Base-by-base conservation (phyloP, 2,888 invertebrate genomes). In the Disparrhopalites patrizii region DNA sequence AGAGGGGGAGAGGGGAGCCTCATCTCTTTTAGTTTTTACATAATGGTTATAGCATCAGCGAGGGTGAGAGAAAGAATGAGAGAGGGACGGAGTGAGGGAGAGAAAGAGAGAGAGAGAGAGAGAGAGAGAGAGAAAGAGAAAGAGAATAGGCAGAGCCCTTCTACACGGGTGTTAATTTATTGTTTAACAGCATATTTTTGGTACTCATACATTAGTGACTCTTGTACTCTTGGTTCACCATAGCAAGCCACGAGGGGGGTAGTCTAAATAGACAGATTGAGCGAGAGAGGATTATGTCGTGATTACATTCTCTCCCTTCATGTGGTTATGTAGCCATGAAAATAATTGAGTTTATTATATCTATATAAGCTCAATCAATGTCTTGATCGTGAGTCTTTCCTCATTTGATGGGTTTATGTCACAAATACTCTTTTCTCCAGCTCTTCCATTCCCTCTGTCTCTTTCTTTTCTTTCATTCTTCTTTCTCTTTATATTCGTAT, bases 181-280 rank as follows among this genome's bases (percentile, higher is more conserved):
- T 54, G 54, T 54, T 54, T 54, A 54, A 54, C 31, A 31, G 54
- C 31, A 54, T 31, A 31, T 54, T 54, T 54, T 54, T 8, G 30
- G 20, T 28, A n/a, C 36, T 36, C 36, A n/a, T n/a, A n/a, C n/a
- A n/a, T n/a, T n/a, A n/a, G n/a, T n/a, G n/a, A n/a, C n/a, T 20
- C 40, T 40, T 40, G 40, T 40, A 31, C 3, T 2, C 28, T 54
- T 10, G 54, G 30, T 20, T 54, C 54, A 47, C 47, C 47, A 47
- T 47, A 47, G 23, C 23, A 47, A 47, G 23, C 47, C 20, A 47
- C 27, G 47, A 60, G 60, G 60, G 60, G 60, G 60, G 60, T 43
- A 60, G 30, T 33, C 60, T 60, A 60, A 60, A 60, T 60, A 60
- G 60, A 60, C 60, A 60, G 60, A 60, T 60, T 60, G 60, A 60